These are phyloP conservation scores for Gambusia affinis DNA, from an alignment of 2,113 vertebrate genomes.

Conservation along the genomic window DNA sequence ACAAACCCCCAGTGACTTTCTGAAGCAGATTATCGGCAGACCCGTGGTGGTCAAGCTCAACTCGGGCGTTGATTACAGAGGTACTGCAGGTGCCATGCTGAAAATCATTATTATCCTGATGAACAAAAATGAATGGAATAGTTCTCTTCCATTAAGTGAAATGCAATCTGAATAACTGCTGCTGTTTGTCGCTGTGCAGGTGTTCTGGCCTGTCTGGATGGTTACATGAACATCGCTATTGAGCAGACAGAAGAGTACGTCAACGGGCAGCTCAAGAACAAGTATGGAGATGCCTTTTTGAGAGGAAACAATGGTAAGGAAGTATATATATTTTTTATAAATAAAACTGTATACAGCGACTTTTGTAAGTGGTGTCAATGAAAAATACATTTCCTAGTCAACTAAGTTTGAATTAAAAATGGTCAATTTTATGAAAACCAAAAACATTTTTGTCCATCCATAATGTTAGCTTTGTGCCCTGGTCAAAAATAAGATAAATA, in stretches of 20 bases:
- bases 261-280: constrained; percentile 98
- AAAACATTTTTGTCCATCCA: too few species aligned
- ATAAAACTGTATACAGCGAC: background rate
- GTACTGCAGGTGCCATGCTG: constrained; percentile 64
- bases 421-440: too few species aligned
- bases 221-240: constrained; percentile 99
- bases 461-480: too few species aligned
- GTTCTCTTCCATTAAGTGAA: too few species aligned
- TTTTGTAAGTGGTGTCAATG: too few species aligned
- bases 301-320: constrained; percentile 95
- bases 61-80: constrained; percentile 98
- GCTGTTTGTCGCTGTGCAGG: constrained; percentile 74
- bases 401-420: too few species aligned
- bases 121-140: background rate
- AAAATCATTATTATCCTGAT: background rate
- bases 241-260: constrained; percentile 99
- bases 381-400: too few species aligned
- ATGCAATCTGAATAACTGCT: background rate
- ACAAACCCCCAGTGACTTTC: constrained; percentile 97
- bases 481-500: too few species aligned
- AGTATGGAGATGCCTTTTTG: constrained; percentile 98
- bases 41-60: constrained; percentile 98
- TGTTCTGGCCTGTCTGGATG: constrained; percentile 96
- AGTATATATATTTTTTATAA: background rate
- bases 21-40: constrained; percentile 99